Base-by-base conservation (phyloP, 1,140 invertebrate genomes). In the Stenopsyche tienmushanensis region DNA sequence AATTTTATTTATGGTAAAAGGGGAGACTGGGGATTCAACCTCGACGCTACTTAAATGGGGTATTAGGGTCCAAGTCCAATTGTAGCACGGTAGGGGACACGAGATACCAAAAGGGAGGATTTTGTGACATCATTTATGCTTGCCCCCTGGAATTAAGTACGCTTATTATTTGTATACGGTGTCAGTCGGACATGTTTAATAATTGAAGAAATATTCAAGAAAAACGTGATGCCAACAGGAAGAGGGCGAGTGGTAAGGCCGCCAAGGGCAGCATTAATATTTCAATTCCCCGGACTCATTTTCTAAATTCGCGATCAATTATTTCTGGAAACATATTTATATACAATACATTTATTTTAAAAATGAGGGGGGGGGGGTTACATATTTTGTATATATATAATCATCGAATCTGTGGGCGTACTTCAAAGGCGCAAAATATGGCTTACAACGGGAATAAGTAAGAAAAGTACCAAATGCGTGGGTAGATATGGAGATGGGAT, bases 1-100 rank as follows among this genome's bases (percentile, higher is more conserved):
- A 60, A 60, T 60, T 60, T 60, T 60, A 60, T 60, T 60, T 60
- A 60, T 60, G 57, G 44, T 57, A 42, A 57, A 60, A 34, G 57
- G 42, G 57, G 44, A 34, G 15, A 7, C 7, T 20, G 44, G 44
- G 17, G 17, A 47, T 47, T 20, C 39, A 18, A 57, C 34, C 54
- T 42, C 50, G n/a, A n/a, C n/a, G n/a, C 44, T 47, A 18, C 44
- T 47, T 47, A 57, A 21, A 57, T 57, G 53, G 57, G 57, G 42
- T 60, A 60, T 60, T 47, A 21, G 57, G 44, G 57, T 15, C 39
- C 41, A 8, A 39, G 42, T 34, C 57, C 57, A 47, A 60, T 47
- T 60, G 57, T 60, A 13, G 57, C 24, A 13, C 26, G n/a, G 20
- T 5, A 60, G 10, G 21, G 54, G 54, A 21, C 44, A 39, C 15